Evolutionary conservation across 2,797 vertebrate species (phyloP).

Genomic region (Typhlichthys eigenmanni): DNA sequence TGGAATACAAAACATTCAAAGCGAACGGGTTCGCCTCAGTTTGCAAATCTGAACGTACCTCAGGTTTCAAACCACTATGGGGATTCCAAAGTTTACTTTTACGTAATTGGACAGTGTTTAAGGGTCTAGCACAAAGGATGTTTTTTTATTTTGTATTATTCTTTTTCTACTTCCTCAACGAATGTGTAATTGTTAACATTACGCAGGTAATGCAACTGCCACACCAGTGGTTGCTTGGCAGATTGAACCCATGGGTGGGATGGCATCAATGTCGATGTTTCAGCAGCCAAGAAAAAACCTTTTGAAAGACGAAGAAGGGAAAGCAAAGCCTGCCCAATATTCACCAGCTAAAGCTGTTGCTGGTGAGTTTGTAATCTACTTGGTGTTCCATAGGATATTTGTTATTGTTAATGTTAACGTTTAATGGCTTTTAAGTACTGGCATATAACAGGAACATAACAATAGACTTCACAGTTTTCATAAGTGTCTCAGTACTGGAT

Average conservation of each 20-base stretch:
- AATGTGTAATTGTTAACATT: constrained; percentile 8
- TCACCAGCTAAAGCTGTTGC: constrained; percentile 57
- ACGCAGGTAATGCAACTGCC: constrained; percentile 50
- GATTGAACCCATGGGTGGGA: constrained; percentile 43
- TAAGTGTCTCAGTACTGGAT: too few relatives aligned
- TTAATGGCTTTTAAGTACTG: neutral
- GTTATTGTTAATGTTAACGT: neutral
- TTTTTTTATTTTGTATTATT: neutral
- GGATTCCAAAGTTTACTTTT: too few relatives aligned
- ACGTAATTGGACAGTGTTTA: neutral
- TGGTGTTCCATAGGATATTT: neutral
- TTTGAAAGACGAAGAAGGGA: constrained; percentile 41
- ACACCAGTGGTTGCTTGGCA: constrained; percentile 35
- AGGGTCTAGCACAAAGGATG: neutral
- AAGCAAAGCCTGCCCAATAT: constrained; percentile 43
- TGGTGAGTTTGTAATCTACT: constrained; percentile 51
- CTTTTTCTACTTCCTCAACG: neutral
- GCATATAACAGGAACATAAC: neutral
- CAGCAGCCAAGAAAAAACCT: constrained; percentile 44
- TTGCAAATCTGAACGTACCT: too few relatives aligned
- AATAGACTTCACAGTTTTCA: too few relatives aligned
- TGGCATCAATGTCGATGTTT: constrained; percentile 23
- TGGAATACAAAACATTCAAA: too few relatives aligned
- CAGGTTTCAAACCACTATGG: too few relatives aligned
- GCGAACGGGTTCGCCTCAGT: too few relatives aligned